These are phyloP conservation scores for Mormyrus iriodes DNA, from an alignment of 2,113 vertebrate species.

Conservation along the genomic window DNA sequence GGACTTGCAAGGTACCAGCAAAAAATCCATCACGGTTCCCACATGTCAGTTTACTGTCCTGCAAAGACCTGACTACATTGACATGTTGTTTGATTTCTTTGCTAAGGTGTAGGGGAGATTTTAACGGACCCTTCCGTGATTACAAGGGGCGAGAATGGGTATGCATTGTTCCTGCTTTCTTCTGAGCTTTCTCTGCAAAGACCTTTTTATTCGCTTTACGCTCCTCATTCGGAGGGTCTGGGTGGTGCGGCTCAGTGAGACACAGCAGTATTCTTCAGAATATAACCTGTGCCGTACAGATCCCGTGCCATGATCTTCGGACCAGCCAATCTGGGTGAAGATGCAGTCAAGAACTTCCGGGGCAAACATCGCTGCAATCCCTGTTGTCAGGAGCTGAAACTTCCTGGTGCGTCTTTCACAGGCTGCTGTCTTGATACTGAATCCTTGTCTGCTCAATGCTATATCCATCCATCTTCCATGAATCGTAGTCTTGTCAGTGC, in stretches of 20 bases:
- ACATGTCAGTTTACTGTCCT: not conserved
- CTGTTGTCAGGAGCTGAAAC: conserved; percentile 92
- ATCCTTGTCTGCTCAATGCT: no score
- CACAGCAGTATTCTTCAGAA: not conserved
- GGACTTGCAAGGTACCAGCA: conserved; percentile 82
- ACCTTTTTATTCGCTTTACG: not conserved
- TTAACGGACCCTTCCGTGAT: conserved; percentile 97
- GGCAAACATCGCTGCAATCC: conserved; percentile 95
- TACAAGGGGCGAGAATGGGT: conserved; percentile 95
- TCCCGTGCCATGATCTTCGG: conserved; percentile 96
- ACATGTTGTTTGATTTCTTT: not conserved
- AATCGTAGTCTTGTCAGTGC: no score
- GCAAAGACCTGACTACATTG: not conserved
- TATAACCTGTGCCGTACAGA: conserved; percentile 48
- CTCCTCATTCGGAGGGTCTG: not conserved
- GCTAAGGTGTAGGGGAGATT: conserved; percentile 89
- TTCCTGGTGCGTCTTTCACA: conserved; percentile 69
- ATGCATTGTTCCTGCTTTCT: conserved; percentile 31
- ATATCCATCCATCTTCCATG: not conserved
- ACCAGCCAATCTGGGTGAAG: conserved; percentile 90
- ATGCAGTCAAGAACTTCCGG: conserved; percentile 92
- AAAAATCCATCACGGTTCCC: not conserved
- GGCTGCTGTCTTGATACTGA: not conserved
- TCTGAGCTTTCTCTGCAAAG: not conserved
- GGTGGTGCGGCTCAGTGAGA: not conserved